Evolutionary conservation across 2,888 invertebrate species (phyloP), one percentile per base, ranked within the genome.

Genomic region (Philaethria dido): DNA sequence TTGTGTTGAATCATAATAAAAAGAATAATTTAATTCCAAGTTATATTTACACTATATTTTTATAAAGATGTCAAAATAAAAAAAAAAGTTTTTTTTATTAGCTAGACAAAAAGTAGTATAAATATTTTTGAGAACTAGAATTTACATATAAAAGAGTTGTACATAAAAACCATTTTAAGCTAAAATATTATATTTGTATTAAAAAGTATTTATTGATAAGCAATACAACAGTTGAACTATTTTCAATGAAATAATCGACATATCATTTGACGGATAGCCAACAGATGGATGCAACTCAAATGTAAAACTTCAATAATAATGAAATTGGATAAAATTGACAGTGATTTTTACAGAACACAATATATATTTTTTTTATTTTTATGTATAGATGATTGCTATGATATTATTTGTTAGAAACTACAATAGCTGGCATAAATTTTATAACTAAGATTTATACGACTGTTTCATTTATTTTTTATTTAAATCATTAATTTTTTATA

Each of bases 241-340:
- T 67, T 67, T 67, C 50, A 67, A 69, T 67, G 29, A 44, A 48
- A n/a, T 48, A 65, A 60, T 60, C 42, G 59, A 65, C 44, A 33
- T 60, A 59, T 65, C 64, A 67, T 67, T 67, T 69, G 61, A 69
- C 61, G 22, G 29, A 66, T 33, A 45, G 64, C 44, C 55, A 18
- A 52, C 22, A 64, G 66, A 64, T 69, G 50, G 64, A 64, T 67
- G 11, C 14, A 50, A 29, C 63, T 50, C 44, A 57, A 64, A 63
- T 64, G 50, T 50, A 25, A 45, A 61, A 45, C 18, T 60, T 45
- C 18, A 60, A 33, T 60, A 45, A 16, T 18, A 45, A 29, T 60
- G 3, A 18, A 18, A 18, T 60, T 60, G 13, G 33, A 45, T 33
- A 8, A 22, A 57, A 57, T 3, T 57, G 20, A 42, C 14, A 11